Base-by-base conservation (phyloP, 2,113 vertebrate genomes). In the Bujurquina vittata region DNA sequence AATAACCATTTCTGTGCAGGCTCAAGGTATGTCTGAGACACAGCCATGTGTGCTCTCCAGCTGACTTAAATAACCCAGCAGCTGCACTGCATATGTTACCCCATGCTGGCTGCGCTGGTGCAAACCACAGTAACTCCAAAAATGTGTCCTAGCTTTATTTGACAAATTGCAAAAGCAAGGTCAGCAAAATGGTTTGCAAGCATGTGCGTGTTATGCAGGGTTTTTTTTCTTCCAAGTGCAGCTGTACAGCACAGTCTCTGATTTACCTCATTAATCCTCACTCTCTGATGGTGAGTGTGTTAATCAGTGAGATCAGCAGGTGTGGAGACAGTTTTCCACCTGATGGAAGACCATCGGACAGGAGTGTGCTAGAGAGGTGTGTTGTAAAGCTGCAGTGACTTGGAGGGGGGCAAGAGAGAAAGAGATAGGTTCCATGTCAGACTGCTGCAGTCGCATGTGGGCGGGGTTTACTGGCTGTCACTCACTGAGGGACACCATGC, bases 391-490 rank as follows among this genome's bases (percentile, higher is more conserved):
- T 91, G 91, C 90, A 92, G 93, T 81, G 90, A 91, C 87, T 69
- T 84, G 49, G 26, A 22, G 40, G 56, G 43, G 60, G 29, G 46
- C 0, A 43, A 7, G n/a, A 10, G 52, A 10, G 62, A 54, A 74
- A 8, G 82, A 77, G 72, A 79, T 72, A 65, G 88, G 81, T 82
- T 88, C 60, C 56, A 93, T 93, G 88, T 92, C 89, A 90, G 91
- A 90, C 82, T 92, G 91, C 93, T 92, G 93, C 94, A 94, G 93
- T 93, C 77, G 90, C 58, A 63, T 73, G 84, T 90, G 90, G 93
- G 94, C 79, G 80, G 92, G 81, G 84, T 89, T 90, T 85, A 72
- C 23, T 3, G 35, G 58, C 86, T 81, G 86, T 92, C 93, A 91
- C 67, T 93, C 90, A 92, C 22, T 55, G 52, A 14, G 81, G 74